These are phyloP conservation scores for Taurulus bubalis DNA, from an alignment of 2,113 vertebrate genomes.

Conservation along the genomic window DNA sequence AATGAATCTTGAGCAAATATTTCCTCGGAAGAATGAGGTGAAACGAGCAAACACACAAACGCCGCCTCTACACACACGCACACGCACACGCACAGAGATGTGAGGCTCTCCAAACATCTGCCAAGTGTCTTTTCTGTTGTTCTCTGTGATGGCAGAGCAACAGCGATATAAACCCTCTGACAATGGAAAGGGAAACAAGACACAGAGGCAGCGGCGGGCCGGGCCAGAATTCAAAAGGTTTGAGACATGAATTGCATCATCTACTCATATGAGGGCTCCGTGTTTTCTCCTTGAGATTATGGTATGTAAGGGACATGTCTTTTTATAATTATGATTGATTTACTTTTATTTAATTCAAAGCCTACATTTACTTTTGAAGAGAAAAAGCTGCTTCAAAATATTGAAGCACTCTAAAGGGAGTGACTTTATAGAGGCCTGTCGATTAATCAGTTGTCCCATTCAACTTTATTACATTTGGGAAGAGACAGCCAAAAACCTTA, in stretches of 20 bases:
- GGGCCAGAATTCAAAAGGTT: constrained; percentile 4
- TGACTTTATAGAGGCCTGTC: too few relatives aligned
- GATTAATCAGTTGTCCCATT: too few relatives aligned
- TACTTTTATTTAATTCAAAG: neutral
- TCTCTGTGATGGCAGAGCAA: constrained; percentile 28
- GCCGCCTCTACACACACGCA: constrained; percentile 10
- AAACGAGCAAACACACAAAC: constrained; percentile 13
- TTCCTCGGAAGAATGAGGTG: constrained; percentile 26
- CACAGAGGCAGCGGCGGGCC: neutral
- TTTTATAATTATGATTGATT: neutral
- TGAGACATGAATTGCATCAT: neutral
- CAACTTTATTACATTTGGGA: too few relatives aligned
- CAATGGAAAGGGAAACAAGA: constrained; percentile 20
- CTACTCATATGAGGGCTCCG: neutral
- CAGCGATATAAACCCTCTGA: constrained; percentile 36
- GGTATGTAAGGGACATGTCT: neutral
- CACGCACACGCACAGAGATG: neutral
- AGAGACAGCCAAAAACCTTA: neutral
- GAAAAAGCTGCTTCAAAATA: too few relatives aligned
- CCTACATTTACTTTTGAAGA: neutral
- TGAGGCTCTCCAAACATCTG: constrained; percentile 55
- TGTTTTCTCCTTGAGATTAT: neutral
- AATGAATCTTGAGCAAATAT: constrained; percentile 33
- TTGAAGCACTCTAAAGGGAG: too few relatives aligned
- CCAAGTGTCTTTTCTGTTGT: constrained; percentile 43